Evolutionary conservation across 2,113 vertebrate genomes (phyloP), one percentile per base, ranked within the genome.

Genomic region (Oxyruncus cristatus): DNA sequence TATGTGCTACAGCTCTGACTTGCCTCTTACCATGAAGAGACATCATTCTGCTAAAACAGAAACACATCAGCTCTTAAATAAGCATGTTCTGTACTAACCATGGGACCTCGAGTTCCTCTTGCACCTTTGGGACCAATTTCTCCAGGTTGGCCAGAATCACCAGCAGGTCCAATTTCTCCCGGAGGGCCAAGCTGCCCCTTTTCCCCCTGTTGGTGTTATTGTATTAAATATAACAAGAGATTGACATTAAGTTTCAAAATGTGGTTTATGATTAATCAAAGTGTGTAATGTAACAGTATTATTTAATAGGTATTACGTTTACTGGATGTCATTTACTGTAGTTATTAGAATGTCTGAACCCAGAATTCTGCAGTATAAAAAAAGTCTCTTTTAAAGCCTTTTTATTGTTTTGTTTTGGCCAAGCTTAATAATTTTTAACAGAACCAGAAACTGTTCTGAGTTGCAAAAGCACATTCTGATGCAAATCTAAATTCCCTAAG

Each of bases 71-170:
- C 75, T 77, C 92, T 94, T 88, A 92, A 79, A 49, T 77, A 95
- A 96, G 18, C 68, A 74, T 70, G 65, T 33, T 85, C 61, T 82
- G 20, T 97, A 99, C 99, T 89, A 87, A 99, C 99, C 97, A 97
- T 68, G 61, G 98, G 88, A 89, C 99, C 99, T 98, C 98, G 98
- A 72, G 99, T 99, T 98, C 99, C 99, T 94, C 99, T 98, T 97
- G 98, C 97, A 61, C 99, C 99, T 97, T 99, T 99, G 46, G 98
- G 98, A 71, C 99, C 99, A 26, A 47, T 88, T 96, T 98, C 97
- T 37, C 99, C 99, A 66, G 50, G 79, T 30, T 96, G 97, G 56
- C 99, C 99, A 22, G 95, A 84, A 47, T 98, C 97, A 41, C 99
- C 99, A 41, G 97, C 79, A 53, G 97, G 61, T 71, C 99, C 99